Conservation (phyloP, 2,888 invertebrate genomes). For the Cheilosia vernalis region DNA sequence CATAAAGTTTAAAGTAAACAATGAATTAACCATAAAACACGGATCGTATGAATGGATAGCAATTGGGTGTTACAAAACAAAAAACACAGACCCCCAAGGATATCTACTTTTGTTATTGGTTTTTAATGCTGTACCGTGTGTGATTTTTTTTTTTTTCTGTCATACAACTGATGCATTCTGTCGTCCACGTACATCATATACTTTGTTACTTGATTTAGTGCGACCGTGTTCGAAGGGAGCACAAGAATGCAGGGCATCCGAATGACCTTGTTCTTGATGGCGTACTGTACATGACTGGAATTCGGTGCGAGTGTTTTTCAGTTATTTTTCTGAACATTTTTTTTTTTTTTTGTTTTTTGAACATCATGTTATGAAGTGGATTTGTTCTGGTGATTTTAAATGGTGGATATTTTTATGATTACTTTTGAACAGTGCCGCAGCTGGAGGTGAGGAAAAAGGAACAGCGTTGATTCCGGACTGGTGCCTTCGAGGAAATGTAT, state of each 20-base stretch:
- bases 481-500: not conserved
- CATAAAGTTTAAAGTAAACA: slow-evolving; percentile 18
- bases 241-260: slow-evolving; percentile 2
- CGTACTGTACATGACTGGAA: slow-evolving; percentile 31
- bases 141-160: no score
- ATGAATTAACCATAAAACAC: slow-evolving; percentile 24
- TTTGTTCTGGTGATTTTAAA: slow-evolving; percentile 15
- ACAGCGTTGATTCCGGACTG: not conserved
- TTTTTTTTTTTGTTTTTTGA: not conserved
- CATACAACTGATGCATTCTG: not conserved
- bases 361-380: slow-evolving; percentile 15
- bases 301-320: not conserved
- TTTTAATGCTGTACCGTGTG: slow-evolving; percentile 4
- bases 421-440: slow-evolving; percentile 1
- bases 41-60: not conserved
- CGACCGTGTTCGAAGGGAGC: not conserved
- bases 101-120: not conserved
- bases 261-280: slow-evolving; percentile 24
- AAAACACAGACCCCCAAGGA: not conserved
- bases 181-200: slow-evolving; percentile 3
- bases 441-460: not conserved
- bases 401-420: slow-evolving; percentile 11
- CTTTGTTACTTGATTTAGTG: slow-evolving; percentile 14
- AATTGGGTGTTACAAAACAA: not conserved
- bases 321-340: not conserved